Conservation (phyloP, 2,888 invertebrate species). For the Pseudoips prasinana region DNA sequence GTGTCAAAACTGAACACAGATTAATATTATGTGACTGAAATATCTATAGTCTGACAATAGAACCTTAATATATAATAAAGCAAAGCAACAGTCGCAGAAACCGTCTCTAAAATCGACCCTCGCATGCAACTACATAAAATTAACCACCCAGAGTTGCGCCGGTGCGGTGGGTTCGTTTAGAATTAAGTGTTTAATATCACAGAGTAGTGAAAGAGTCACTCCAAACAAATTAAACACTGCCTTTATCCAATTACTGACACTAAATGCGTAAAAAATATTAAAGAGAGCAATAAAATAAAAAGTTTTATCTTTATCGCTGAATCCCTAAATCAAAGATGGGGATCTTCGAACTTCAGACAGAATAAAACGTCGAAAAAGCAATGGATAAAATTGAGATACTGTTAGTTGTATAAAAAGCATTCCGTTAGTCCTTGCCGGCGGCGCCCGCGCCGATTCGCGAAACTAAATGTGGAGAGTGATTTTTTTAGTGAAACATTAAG, state of each 20-base stretch:
- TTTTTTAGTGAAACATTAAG: slow-evolving; percentile 21
- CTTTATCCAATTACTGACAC: slow-evolving; percentile 28
- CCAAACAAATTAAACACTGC: slow-evolving; percentile 9
- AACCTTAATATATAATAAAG: too few species aligned
- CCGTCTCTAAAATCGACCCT: too few species aligned
- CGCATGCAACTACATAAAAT: too few species aligned
- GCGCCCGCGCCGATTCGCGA: slow-evolving; percentile 33
- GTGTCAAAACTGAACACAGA: too few species aligned
- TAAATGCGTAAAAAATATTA: slow-evolving; percentile 25
- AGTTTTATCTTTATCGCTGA: slow-evolving; percentile 27
- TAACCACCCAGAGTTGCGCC: too few species aligned
- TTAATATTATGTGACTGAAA: too few species aligned
- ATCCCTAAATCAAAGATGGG: slow-evolving; percentile 56
- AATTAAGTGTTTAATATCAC: too few species aligned
- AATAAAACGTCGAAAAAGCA: slow-evolving; percentile 48
- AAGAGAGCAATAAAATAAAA: slow-evolving; percentile 23
- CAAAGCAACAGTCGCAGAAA: too few species aligned
- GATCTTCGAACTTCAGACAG: slow-evolving; percentile 54
- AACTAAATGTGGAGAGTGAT: slow-evolving; percentile 19
- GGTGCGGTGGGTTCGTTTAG: too few species aligned
- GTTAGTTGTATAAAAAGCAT: slow-evolving; percentile 51
- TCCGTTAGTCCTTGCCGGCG: slow-evolving; percentile 56
- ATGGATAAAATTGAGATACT: slow-evolving; percentile 55
- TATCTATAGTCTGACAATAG: too few species aligned
- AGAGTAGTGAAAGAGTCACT: too few species aligned